These are phyloP conservation scores for Mizuhopecten yessoensis DNA, from an alignment of 1,140 invertebrate species.

Conservation along the genomic window DNA sequence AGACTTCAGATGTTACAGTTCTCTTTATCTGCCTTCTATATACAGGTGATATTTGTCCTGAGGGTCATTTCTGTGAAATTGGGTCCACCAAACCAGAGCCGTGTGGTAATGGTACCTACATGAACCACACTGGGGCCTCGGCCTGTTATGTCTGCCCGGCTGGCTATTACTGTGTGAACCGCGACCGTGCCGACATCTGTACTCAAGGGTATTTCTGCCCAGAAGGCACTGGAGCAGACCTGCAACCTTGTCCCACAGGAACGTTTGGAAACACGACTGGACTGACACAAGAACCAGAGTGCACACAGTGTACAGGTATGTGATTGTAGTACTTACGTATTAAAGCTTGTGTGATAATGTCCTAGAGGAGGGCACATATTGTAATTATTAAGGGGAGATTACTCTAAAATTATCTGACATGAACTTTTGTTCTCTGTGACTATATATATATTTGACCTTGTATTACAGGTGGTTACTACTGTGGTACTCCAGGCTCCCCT, in stretches of 20 bases:
- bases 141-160: constrained; percentile 76
- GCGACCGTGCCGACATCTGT: constrained; percentile 80
- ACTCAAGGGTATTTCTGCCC: constrained; percentile 80
- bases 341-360: too few relatives aligned
- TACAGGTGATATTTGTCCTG: constrained; percentile 78
- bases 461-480: constrained; percentile 76
- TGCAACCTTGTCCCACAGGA: constrained; percentile 78
- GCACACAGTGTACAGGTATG: constrained; percentile 80
- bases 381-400: too few relatives aligned
- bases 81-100: constrained; percentile 71
- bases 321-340: neutral
- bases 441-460: neutral
- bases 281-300: constrained; percentile 72
- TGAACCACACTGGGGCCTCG: constrained; percentile 79
- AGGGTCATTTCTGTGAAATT: constrained; percentile 74
- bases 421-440: too few relatives aligned
- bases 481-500: constrained; percentile 76
- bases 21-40: constrained; percentile 44
- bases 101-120: constrained; percentile 79
- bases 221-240: constrained; percentile 78
- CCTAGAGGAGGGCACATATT: too few relatives aligned
- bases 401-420: too few relatives aligned
- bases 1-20: too few relatives aligned
- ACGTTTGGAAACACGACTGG: constrained; percentile 79
- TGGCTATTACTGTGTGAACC: constrained; percentile 78